A percentile compares a stretch with the other conserved stretches of the same genome.
Conservation (phyloP, 2,113 vertebrate species). For the Eurypyga helias region DNA sequence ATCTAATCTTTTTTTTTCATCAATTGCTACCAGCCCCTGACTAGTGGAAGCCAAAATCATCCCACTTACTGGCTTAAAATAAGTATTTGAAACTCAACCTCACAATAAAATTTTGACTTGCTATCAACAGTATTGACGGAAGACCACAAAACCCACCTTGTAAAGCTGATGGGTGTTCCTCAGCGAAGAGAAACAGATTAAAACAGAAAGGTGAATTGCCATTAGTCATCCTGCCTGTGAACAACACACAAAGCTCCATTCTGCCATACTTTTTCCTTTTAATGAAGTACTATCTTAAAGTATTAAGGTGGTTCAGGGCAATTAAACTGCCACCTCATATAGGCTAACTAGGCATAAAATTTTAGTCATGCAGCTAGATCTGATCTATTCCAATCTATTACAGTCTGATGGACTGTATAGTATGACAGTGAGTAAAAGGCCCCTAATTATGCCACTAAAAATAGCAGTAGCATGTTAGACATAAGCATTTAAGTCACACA, state of each 20-base stretch:
- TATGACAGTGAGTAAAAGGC: constrained; percentile 29
- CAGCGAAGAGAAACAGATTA: constrained; percentile 31
- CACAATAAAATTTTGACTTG: not conserved
- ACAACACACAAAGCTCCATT: not conserved
- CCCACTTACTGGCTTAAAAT: not conserved
- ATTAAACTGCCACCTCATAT: constrained; percentile 50
- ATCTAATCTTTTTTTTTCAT: constrained; percentile 22
- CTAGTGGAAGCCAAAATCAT: constrained; percentile 3
- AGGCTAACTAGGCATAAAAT: constrained; percentile 48
- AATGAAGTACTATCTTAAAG: not conserved
- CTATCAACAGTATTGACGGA: not conserved
- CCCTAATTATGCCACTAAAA: constrained; percentile 54
- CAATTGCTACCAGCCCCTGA: constrained; percentile 3
- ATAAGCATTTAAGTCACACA: constrained; percentile 10
- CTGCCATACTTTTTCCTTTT: not conserved
- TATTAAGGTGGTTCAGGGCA: constrained; percentile 39
- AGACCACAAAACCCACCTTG: not conserved
- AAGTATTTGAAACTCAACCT: not conserved
- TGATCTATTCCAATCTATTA: constrained; percentile 11
- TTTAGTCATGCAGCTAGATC: constrained; percentile 27
- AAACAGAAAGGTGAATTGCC: not conserved
- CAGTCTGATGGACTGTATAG: constrained; percentile 45
- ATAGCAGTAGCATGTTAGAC: constrained; percentile 35
- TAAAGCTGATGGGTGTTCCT: constrained; percentile 10
- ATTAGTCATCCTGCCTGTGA: constrained; percentile 1